Evolutionary conservation across 2,888 invertebrate species (phyloP).

Genomic region (Eupithecia centaureata): DNA sequence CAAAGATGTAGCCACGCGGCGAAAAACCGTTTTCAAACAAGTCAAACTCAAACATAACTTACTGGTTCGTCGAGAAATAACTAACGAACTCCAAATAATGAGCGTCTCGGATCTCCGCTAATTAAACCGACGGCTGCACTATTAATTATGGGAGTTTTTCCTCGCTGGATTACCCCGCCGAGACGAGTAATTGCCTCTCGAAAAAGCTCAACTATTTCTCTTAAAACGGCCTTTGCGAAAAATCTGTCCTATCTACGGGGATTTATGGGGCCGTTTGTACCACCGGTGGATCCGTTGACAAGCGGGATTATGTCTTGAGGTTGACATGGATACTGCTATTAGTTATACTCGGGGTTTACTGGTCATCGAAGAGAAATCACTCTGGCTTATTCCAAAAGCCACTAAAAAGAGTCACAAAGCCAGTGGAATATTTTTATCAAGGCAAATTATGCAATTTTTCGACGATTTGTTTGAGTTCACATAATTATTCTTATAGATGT

Average conservation of each 20-base stretch:
- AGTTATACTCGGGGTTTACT: background rate
- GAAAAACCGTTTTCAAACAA: background rate
- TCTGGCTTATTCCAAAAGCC: background rate
- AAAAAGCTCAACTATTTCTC: conserved; percentile 47
- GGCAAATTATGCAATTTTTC: background rate
- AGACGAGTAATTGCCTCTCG: conserved; percentile 48
- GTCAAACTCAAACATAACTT: conserved; percentile 7
- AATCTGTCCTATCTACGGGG: conserved; percentile 37
- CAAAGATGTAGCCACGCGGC: background rate
- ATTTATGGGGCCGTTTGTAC: conserved; percentile 39
- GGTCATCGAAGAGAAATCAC: conserved; percentile 5
- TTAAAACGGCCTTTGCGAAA: conserved; percentile 45
- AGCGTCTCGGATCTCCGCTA: conserved; percentile 62
- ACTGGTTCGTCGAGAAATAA: conserved; percentile 39
- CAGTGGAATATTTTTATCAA: background rate
- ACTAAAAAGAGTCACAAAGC: background rate
- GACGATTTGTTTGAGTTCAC: no score
- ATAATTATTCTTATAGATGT: no score
- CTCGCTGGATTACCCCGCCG: conserved; percentile 67
- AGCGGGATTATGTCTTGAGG: conserved; percentile 16
- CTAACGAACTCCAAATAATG: conserved; percentile 61
- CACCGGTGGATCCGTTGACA: conserved; percentile 19
- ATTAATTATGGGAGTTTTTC: conserved; percentile 79
- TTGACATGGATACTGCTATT: conserved; percentile 7
- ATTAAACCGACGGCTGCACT: conserved; percentile 75